phyloP scores from a whole-genome alignment of 2,888 invertebrate species.

The Aporophyla nigra region DNA sequence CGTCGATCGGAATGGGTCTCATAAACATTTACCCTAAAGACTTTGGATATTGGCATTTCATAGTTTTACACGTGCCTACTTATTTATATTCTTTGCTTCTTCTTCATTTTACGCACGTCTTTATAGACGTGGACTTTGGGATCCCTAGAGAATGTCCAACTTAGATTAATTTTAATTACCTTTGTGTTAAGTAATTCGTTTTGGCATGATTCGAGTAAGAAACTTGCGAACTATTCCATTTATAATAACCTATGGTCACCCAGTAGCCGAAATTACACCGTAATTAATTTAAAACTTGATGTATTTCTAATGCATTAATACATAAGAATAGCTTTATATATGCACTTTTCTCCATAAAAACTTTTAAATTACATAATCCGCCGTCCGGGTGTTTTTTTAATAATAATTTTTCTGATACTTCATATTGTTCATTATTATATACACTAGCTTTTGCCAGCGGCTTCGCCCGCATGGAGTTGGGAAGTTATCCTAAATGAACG shows the following conservation, averaged over 20 bases:
- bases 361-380: too few relatives aligned
- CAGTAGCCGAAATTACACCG: too few relatives aligned
- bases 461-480: too few relatives aligned
- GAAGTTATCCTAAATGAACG: too few relatives aligned
- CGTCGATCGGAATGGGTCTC: conserved; percentile 13
- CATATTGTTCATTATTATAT: too few relatives aligned
- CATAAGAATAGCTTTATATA: too few relatives aligned
- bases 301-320: too few relatives aligned
- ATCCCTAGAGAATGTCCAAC: background rate
- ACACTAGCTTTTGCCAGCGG: too few relatives aligned
- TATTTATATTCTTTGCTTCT: background rate
- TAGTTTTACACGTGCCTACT: conserved; percentile 11
- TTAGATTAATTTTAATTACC: conserved; percentile 17
- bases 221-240: background rate
- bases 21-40: conserved; percentile 15
- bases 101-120: background rate
- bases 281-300: too few relatives aligned
- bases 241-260: background rate
- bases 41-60: conserved; percentile 2
- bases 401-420: background rate
- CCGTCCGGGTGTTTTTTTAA: too few relatives aligned
- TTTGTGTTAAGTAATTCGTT: conserved; percentile 5
- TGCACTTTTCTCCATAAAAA: too few relatives aligned
- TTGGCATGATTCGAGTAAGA: background rate
- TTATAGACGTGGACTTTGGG: background rate